Evolutionary conservation across 2,888 invertebrate genomes (phyloP), one percentile per base, ranked within the genome.

Genomic region (Trichacis sp.): DNA sequence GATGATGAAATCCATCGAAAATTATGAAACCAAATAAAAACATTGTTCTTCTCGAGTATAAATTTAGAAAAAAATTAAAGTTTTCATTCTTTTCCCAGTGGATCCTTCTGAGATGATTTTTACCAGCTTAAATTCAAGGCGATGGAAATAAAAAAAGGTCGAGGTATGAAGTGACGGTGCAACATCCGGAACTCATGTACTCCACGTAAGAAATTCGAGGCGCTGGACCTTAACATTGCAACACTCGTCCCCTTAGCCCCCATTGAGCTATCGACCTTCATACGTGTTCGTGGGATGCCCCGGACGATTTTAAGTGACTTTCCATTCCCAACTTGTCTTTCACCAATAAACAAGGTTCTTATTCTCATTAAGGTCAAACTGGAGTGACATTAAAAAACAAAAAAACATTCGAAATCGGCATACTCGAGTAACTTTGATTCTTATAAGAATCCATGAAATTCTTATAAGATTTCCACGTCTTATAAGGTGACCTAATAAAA

Each of bases 241-340:
- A 66, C 66, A 66, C 62, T 46, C 55, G 58, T 58, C 61, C 58
- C 33, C n/a, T 11, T 33, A n/a, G 33, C 33, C 33, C 55, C 66
- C 62, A 66, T 66, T 66, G 62, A 58, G 66, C 55, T 48, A 59
- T 43, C 57, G 66, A 62, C 66, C 66, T 66, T 66, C 66, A 46
- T 62, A 9, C 50, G 43, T 66, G 61, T 58, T 53, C 36, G 62
- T 59, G 61, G 66, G 66, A 66, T 62, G 58, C 58, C 58, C 58
- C 43, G 59, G 62, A 62, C 54, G 59, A 59, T 62, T 66, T 66
- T 66, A 58, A 66, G 50, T 52, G 62, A 62, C 66, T 66, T 66
- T 66, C 66, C 62, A 62, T 66, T 54, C 51, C n/a, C 55, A 45
- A 62, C 46, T 48, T 42, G 66, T 66, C 62, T 62, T 62, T 66